Evolutionary conservation across 2,113 vertebrate species (phyloP), one percentile per base, ranked within the genome.

Genomic region (Hydropotes inermis): DNA sequence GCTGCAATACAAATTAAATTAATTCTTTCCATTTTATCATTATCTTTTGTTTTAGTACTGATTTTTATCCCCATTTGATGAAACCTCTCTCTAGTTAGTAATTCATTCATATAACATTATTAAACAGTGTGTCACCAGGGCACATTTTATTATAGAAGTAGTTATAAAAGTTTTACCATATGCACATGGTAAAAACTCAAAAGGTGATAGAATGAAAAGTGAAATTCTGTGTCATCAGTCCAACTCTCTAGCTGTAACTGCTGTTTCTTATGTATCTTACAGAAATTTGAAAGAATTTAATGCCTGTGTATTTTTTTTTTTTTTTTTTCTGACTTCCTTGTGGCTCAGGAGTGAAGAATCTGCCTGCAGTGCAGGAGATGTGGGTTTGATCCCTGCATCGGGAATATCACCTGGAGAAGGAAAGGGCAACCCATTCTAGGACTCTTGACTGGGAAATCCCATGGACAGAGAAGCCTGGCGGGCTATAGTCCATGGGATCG

Each of bases 71-170:
- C 58, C 50, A 60, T 47, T 95, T 89, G 54, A 70, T 87, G 64
- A 96, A 91, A 70, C 30, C 61, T 47, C 6, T 94, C n/a, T 84
- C 50, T 87, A 78, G 50, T 60, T 84, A 87, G 52, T 93, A 54
- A 58, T 57, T 74, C 21, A 96, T 33, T 92, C 45, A 58, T 33
- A 27, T 88, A 85, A 86, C 57, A n/a, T 52, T 67, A 57, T n/a
- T 91, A 91, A 96, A 85, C 36, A 81, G 14, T 74, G 5, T 92
- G 36, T 67, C 47, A 89, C 64, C 64, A 70, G 64, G 64, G 64
- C 64, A 70, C 43, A 89, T 93, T 92, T 94, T 81, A 21, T 95
- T 94, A 61, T 60, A 58, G 64, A 87, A 78, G 30, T 70, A 94
- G 81, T 84, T 95, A 79, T 33, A 47, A 79, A 96, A 87, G 45